These are phyloP conservation scores for Megalurothrips usitatus DNA, from an alignment of 2,888 invertebrate genomes.

Conservation along the genomic window DNA sequence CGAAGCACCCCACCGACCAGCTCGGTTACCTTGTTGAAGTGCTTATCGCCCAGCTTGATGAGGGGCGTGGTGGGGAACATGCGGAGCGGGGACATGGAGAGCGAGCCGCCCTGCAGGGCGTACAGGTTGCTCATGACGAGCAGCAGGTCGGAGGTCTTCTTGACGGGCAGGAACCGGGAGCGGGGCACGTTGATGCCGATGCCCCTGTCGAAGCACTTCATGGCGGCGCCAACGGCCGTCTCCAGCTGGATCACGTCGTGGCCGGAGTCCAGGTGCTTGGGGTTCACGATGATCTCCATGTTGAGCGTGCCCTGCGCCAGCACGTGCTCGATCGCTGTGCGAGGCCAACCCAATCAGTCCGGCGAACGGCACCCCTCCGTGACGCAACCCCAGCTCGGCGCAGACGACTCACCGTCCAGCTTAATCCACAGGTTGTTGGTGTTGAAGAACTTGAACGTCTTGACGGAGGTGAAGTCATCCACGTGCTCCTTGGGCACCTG, in stretches of 20 bases:
- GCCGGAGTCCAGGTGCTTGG: constrained; percentile 87
- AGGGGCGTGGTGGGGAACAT: constrained; percentile 97
- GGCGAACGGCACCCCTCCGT: not conserved
- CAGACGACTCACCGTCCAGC: constrained; percentile 58
- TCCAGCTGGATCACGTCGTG: constrained; percentile 95
- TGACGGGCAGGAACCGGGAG: constrained; percentile 95
- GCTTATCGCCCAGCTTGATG: constrained; percentile 93
- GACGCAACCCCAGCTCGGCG: not conserved
- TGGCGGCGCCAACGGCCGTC: constrained; percentile 99
- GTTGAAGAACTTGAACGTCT: constrained; percentile 99
- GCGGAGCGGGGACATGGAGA: constrained; percentile 90
- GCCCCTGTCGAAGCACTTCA: constrained; percentile 94
- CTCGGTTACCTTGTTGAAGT: constrained; percentile 90
- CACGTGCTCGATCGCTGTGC: constrained; percentile 77
- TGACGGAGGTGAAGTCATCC: constrained; percentile 98
- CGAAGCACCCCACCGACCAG: too few relatives aligned
- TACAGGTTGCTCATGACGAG: constrained; percentile 98
- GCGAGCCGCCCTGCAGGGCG: constrained; percentile 79
- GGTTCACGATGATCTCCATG: constrained; percentile 98
- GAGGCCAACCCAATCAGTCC: not conserved
- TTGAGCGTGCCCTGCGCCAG: constrained; percentile 75
- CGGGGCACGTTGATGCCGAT: constrained; percentile 95
- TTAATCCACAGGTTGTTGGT: constrained; percentile 99
- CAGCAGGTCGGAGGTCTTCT: constrained; percentile 95
- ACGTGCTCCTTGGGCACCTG: constrained; percentile 97